phyloP scores from a whole-genome alignment of 2,113 vertebrate genomes.

The Pachypanchax playfairii region DNA sequence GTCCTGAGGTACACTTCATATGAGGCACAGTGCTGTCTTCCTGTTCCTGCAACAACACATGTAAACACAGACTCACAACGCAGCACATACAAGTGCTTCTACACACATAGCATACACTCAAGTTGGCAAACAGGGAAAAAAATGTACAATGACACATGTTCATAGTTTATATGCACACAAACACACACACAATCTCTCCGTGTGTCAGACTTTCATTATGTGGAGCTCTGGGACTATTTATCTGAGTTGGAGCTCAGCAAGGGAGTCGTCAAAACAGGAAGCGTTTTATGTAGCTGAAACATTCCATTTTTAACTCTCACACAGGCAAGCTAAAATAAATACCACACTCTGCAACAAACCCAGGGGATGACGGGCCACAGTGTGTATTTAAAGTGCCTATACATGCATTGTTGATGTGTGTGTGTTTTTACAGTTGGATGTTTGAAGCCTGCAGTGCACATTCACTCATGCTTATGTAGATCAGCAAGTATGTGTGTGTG shows the following conservation, averaged over 20 bases:
- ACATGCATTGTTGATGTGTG: constrained; percentile 18
- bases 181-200: constrained; percentile 15
- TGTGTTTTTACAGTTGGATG: constrained; percentile 3
- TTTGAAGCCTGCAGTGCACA: constrained; percentile 5
- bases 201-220: constrained; percentile 45
- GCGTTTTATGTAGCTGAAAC: constrained; percentile 77
- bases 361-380: constrained; percentile 28
- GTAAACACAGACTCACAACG: background rate
- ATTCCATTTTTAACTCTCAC: constrained; percentile 79
- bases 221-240: constrained; percentile 57
- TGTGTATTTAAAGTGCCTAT: constrained; percentile 28
- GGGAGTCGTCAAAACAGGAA: constrained; percentile 77
- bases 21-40: constrained; percentile 12
- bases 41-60: constrained; percentile 16
- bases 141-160: constrained; percentile 16
- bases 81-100: background rate
- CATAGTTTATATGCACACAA: constrained; percentile 28
- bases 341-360: constrained; percentile 43
- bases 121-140: background rate
- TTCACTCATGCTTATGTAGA: background rate
- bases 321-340: constrained; percentile 69
- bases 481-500: constrained; percentile 24
- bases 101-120: background rate
- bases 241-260: constrained; percentile 42
- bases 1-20: constrained; percentile 18